phyloP scores from a whole-genome alignment of 2,888 invertebrate species.

The Charanyca ferruginea region DNA sequence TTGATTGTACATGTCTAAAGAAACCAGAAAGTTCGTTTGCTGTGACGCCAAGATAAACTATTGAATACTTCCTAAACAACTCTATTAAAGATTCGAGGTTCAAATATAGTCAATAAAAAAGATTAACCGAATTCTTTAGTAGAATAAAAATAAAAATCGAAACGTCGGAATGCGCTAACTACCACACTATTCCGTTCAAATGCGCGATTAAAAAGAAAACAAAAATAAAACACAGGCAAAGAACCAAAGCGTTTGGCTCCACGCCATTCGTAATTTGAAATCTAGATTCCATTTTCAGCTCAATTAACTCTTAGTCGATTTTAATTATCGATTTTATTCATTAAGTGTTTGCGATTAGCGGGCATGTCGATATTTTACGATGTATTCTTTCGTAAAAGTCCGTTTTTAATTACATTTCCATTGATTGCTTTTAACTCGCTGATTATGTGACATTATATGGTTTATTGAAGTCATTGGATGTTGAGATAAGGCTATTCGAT shows the following conservation, averaged over 20 bases:
- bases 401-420: conserved; percentile 83
- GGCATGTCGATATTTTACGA: conserved; percentile 87
- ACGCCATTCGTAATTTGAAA: conserved; percentile 71
- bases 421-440: conserved; percentile 78
- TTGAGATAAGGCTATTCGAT: conserved; percentile 62
- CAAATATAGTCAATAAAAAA: conserved; percentile 32
- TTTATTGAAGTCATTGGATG: conserved; percentile 66
- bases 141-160: conserved; percentile 57
- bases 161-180: conserved; percentile 63
- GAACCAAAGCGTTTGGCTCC: conserved; percentile 60
- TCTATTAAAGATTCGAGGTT: conserved; percentile 10
- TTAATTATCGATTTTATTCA: conserved; percentile 88
- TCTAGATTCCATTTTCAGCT: conserved; percentile 88
- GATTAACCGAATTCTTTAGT: conserved; percentile 39
- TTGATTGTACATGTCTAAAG: conserved; percentile 5
- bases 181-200: conserved; percentile 57
- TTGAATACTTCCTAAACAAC: neutral
- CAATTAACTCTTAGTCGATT: conserved; percentile 86
- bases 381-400: conserved; percentile 76
- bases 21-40: neutral
- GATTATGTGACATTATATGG: conserved; percentile 81
- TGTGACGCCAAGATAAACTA: neutral
- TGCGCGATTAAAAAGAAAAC: conserved; percentile 32
- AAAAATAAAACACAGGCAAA: conserved; percentile 41
- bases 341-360: conserved; percentile 89